Base-by-base conservation (phyloP, 1,140 invertebrate genomes). In the Drosophila ironensis region DNA sequence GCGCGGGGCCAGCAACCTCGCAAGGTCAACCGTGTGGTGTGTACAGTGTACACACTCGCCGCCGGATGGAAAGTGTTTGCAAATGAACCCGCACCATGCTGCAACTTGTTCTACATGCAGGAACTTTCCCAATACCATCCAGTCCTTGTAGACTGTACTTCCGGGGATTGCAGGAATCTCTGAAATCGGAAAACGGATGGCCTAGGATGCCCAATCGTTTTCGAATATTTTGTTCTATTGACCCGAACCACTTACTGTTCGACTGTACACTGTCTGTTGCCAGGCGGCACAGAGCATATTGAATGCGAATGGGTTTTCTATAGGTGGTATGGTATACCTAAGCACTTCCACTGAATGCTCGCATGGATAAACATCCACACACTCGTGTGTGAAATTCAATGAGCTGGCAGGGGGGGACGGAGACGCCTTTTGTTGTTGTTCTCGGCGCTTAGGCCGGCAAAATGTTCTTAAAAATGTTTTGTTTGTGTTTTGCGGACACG, bases 351-450 rank as follows among this genome's bases (percentile, higher is more conserved):
- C 4, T 14, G 20, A 22, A 16, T 14, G 25, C 19, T 11, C 35
- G 14, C 24, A 46, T 41, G 44, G 3, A 17, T 3, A 24, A 1
- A 19, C 30, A 17, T 16, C 16, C 11, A 7, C 19, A 44, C 52
- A 11, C 30, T n/a, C n/a, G 16, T 28, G 27, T 63, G 25, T 46
- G 38, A 50, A 45, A 50, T 59, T 38, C 51, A 59, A 70, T 56
- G 50, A 46, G 22, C 16, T 45, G 22, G 20, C 38, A 38, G 40
- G 28, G 17, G 16, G 30, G n/a, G n/a, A n/a, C n/a, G n/a, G 20
- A 22, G 20, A 25, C n/a, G 11, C 16, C 17, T 50, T 33, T 42
- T 27, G 33, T 17, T 72, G 48, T 22, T 28, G 14, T 28, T 42
- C 24, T 46, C 11, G 19, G 28, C 7, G 25, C n/a, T n/a, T n/a